Evolutionary conservation across 2,888 invertebrate genomes (phyloP).

Genomic region (Tipula confusa): DNA sequence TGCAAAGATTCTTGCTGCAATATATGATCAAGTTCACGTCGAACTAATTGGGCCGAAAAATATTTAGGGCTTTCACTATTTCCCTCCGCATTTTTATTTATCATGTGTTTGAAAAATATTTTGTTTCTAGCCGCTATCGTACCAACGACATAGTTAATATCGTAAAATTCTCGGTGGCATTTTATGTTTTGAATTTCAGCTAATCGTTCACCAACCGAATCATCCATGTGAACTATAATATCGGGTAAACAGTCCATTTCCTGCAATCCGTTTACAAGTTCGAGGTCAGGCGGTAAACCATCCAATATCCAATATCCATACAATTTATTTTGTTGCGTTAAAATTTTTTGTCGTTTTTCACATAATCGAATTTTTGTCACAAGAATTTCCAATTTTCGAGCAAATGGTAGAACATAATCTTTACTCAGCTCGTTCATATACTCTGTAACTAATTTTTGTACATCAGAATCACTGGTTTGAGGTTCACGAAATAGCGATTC

Average conservation of each 20-base stretch:
- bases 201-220: not conserved
- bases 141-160: not conserved
- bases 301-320: constrained; percentile 7
- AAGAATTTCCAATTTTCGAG: not conserved
- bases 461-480: not conserved
- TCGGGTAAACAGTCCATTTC: constrained; percentile 7
- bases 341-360: constrained; percentile 12
- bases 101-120: not conserved
- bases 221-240: not conserved
- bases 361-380: not conserved
- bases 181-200: not conserved
- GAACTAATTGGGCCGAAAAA: not conserved
- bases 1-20: not conserved
- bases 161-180: not conserved
- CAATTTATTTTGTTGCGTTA: not conserved
- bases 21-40: not conserved
- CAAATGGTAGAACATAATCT: not conserved
- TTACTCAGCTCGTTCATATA: not conserved
- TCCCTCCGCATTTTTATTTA: not conserved
- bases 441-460: not conserved
- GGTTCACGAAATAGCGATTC: not conserved
- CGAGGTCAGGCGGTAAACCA: not conserved
- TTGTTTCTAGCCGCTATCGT: not conserved
- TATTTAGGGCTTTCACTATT: not conserved
- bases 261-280: not conserved